Evolutionary conservation across 2,113 vertebrate genomes (phyloP), one percentile per base, ranked within the genome.

Genomic region (Chloroceryle aenea): DNA sequence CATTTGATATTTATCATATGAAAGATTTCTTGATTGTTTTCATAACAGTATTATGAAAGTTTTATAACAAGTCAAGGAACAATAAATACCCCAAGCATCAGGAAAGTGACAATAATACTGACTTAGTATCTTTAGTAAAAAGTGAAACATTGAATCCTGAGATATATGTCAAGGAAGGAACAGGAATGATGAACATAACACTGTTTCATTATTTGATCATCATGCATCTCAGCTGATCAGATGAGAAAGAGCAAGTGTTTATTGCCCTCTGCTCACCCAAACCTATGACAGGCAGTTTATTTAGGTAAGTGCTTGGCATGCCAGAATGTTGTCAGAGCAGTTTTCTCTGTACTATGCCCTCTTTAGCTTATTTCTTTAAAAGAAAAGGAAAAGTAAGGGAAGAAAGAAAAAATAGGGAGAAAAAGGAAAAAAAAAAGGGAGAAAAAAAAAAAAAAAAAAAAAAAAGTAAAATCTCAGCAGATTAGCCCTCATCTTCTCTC

Each of bases 401-500:
- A 2, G 27, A 47, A 47, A 20, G 10, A 23, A 22, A 50, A 50
- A 50, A 50, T 14, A 50, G 22, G 48, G 23, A 22, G 13, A 50
- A 25, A 25, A 23, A 48, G 23, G 23, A 23, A 23, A 48, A 48
- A 48, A 48, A 48, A 48, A 23, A 23, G 9, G 29, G 53, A n/a
- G n/a, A n/a, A n/a, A n/a, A n/a, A n/a, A n/a, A 3, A 6, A 2
- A 6, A 17, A 36, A n/a, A 45, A 72, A 23, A 4, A 29, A 43
- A 16, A 13, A 15, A 3, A 67, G 17, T 14, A 91, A 38, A 56
- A 53, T n/a, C 79, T 43, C 12, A 80, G 90, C 87, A 43, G n/a
- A 48, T 97, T 98, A 99, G 95, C 99, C 98, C 94, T 99, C 98
- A 17, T 99, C 99, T 92, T 99, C 99, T 87, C 99, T 98, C 96